These are phyloP conservation scores for Atrichornis clamosus DNA, from an alignment of 2,113 vertebrate species.

Conservation along the genomic window DNA sequence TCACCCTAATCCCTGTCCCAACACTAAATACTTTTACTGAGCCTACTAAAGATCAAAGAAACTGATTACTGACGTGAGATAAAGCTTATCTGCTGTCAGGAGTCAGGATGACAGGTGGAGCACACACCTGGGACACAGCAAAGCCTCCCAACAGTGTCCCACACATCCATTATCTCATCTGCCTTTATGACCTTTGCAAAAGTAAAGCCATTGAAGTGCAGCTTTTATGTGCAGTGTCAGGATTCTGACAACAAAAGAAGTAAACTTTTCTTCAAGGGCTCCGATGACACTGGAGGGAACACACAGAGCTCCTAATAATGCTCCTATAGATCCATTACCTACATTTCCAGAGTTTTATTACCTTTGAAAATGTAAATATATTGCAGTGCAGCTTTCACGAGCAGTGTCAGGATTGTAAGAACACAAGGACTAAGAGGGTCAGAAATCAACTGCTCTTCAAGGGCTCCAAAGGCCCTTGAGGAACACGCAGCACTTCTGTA, in stretches of 20 bases:
- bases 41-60: neutral
- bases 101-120: neutral
- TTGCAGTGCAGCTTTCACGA: neutral
- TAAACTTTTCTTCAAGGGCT: neutral
- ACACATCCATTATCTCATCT: neutral
- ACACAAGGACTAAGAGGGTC: neutral
- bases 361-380: neutral
- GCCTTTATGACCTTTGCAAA: neutral
- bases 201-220: neutral
- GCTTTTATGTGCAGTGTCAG: neutral
- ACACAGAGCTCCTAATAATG: neutral
- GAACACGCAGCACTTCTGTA: neutral
- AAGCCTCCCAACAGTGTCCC: neutral
- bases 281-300: neutral
- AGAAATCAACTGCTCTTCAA: neutral
- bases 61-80: neutral
- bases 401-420: no score
- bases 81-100: neutral
- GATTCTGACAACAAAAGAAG: neutral
- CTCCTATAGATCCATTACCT: rapidly evolving
- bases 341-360: neutral
- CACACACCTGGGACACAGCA: neutral
- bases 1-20: neutral
- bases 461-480: neutral
- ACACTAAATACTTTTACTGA: neutral